phyloP scores from a whole-genome alignment of 2,888 invertebrate genomes.

The Eumacrocentrus americanus region DNA sequence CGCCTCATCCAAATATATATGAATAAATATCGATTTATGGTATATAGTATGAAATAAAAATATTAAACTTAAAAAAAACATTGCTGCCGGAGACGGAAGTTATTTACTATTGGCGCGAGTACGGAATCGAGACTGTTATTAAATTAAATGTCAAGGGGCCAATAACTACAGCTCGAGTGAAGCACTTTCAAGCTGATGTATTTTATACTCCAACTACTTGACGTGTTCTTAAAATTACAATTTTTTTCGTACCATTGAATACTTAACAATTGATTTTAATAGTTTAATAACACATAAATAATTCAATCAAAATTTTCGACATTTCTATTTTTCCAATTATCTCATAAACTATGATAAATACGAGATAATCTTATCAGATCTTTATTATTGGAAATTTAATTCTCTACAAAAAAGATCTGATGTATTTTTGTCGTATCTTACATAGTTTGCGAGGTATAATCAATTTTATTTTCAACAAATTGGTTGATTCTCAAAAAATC shows the following conservation, averaged over 20 bases:
- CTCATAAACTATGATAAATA: too few species aligned
- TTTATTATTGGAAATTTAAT: too few species aligned
- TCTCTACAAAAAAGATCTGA: too few species aligned
- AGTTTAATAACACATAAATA: not conserved
- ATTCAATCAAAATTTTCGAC: not conserved
- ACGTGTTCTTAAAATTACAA: not conserved
- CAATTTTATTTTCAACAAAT: too few species aligned
- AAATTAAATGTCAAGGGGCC: constrained; percentile 16
- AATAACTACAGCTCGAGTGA: not conserved
- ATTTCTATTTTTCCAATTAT: too few species aligned
- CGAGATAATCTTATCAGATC: too few species aligned
- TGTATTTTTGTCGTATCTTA: too few species aligned
- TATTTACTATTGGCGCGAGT: constrained; percentile 14
- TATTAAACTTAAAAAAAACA: constrained; percentile 8
- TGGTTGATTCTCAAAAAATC: too few species aligned
- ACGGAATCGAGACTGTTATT: constrained; percentile 17
- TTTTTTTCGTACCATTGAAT: not conserved
- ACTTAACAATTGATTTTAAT: not conserved
- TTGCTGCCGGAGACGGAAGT: constrained; percentile 14
- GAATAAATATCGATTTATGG: constrained; percentile 5
- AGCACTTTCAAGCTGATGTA: not conserved
- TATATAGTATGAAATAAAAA: constrained; percentile 1
- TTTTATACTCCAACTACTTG: not conserved
- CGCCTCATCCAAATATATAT: not conserved
- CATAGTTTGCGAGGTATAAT: too few species aligned